Conservation (phyloP, 2,888 invertebrate species). For the Nesidiocoris tenuis region DNA sequence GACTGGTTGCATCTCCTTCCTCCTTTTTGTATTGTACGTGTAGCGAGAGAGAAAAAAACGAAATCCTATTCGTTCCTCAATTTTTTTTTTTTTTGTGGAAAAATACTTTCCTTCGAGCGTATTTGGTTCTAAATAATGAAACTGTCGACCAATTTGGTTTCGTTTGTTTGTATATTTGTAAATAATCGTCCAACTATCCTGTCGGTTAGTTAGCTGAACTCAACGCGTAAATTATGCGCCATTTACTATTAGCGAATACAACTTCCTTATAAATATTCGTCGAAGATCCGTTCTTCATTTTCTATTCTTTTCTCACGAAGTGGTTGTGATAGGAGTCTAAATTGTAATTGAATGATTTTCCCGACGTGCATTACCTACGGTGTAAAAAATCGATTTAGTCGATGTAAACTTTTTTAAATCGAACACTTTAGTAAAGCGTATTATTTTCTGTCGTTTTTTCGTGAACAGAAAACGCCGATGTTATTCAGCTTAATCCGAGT, state of each 20-base stretch:
- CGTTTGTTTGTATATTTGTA: constrained; percentile 22
- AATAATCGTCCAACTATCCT: constrained; percentile 23
- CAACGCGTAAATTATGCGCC: neutral
- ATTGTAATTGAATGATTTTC: neutral
- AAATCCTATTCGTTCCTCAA: neutral
- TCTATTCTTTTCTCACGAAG: neutral
- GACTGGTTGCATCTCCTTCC: neutral
- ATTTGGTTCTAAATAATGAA: neutral
- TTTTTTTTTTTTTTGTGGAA: constrained; percentile 11
- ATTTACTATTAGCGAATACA: neutral
- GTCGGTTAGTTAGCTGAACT: neutral
- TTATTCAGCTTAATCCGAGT: neutral
- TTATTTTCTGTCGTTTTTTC: no score
- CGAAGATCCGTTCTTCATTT: neutral
- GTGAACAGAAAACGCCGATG: no score
- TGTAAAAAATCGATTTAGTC: neutral
- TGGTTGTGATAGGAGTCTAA: neutral
- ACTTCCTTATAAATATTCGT: neutral
- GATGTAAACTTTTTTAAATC: neutral
- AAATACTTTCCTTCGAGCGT: constrained; percentile 15
- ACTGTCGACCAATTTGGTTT: constrained; percentile 8
- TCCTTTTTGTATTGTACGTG: neutral
- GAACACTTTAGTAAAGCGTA: no score
- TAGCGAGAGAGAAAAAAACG: neutral
- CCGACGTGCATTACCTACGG: neutral